Base-by-base conservation (phyloP, 2,888 invertebrate genomes). In the Uloborus plumipes region DNA sequence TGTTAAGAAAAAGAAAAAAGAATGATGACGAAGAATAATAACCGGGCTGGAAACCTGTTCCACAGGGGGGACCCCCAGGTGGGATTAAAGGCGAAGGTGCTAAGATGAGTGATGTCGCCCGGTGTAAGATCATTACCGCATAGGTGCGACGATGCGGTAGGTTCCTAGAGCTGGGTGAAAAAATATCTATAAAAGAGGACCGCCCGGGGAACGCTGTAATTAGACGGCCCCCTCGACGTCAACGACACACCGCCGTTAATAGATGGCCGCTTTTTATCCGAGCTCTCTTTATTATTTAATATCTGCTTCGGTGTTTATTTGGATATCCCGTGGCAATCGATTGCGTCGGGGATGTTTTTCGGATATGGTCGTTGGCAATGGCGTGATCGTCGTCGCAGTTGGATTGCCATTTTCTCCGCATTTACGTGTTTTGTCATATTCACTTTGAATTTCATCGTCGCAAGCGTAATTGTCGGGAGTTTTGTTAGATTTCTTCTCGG, bases 111-210 rank as follows among this genome's bases (percentile, higher is more conserved):
- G 70, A 74, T 73, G 79, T 80, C 79, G 61, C 65, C 26, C 50
- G 51, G 78, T 59, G 67, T 72, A 61, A 65, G 80, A 81, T 74
- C 80, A 81, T 81, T 81, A 81, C 80, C 64, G 49, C 80, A 69
- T 31, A 81, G 80, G 80, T 70, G 80, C 67, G 62, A 74, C 80
- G 80, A 74, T 81, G 74, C 80, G 80, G 80, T 81, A 81, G 80
- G 80, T 81, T 69, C 70, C 39, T 20, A 64, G 18, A 13, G 47
- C 26, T n/a, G 16, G 31, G 20, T 53, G 20, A 74, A 75, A 75
- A 79, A 81, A 80, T 31, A 66, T 49, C 39, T 61, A 55, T 59
- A 74, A 73, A 80, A 62, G 49, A 70, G 73, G 79, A 69, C 74
- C 80, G 74, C 74, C 80, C 61, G 73, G 80, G 74, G 80, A 31